Conservation (phyloP, 2,797 vertebrate species). For the Eulemur mongoz region DNA sequence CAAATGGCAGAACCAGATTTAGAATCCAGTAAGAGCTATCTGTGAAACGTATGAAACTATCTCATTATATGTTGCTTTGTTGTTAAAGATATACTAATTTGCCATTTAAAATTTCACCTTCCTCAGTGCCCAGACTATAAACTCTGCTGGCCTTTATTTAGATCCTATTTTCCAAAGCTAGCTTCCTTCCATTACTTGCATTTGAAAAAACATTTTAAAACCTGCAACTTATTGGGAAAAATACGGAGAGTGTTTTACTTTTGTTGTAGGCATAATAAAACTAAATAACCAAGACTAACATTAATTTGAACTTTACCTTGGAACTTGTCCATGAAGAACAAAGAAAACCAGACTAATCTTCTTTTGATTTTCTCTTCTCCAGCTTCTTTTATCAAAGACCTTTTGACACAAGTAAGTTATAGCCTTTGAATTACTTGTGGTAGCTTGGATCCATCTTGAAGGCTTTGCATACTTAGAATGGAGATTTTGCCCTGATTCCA, state of each 20-base stretch:
- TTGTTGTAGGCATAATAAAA: slow-evolving; percentile 57
- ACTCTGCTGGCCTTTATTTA: slow-evolving; percentile 20
- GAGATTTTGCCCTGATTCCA: neutral
- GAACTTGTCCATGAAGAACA: slow-evolving; percentile 59
- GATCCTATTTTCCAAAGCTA: slow-evolving; percentile 4
- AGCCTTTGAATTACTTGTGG: slow-evolving; percentile 34
- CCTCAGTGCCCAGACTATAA: neutral
- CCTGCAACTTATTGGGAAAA: neutral
- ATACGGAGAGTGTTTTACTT: slow-evolving; percentile 46
- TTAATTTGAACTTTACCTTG: slow-evolving; percentile 73
- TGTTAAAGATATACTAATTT: slow-evolving; percentile 50
- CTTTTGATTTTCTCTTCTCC: slow-evolving; percentile 23
- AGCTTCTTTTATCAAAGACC: slow-evolving; percentile 52
- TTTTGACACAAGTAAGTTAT: slow-evolving; percentile 58
- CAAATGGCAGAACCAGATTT: slow-evolving; percentile 47
- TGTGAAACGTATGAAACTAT: slow-evolving; percentile 35
- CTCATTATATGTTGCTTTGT: slow-evolving; percentile 36
- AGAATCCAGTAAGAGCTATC: slow-evolving; percentile 30
- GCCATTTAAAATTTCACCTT: slow-evolving; percentile 29
- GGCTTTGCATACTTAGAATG: neutral
- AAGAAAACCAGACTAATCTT: slow-evolving; percentile 62
- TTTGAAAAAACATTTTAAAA: slow-evolving; percentile 61
- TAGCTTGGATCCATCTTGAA: slow-evolving; percentile 27
- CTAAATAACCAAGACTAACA: slow-evolving; percentile 57
- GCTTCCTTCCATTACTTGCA: neutral